Percentiles rank a stretch among this genome's conserved stretches.
Conservation (phyloP, 2,113 vertebrate genomes). For the Psilopsiagon aurifrons region DNA sequence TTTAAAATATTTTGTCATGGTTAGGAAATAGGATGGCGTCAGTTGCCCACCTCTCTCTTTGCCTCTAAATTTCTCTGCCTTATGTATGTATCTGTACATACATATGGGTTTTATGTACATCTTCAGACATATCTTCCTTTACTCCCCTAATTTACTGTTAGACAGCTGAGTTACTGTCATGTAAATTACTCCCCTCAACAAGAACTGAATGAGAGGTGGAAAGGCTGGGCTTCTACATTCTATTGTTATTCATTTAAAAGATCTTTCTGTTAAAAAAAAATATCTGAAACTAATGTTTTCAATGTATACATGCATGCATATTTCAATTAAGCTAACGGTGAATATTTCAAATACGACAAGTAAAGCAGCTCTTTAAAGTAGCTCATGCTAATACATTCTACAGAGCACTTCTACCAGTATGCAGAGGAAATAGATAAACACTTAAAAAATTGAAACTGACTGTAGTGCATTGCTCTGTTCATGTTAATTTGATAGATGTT, state of each 20-base stretch:
- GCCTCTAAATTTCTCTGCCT: not conserved
- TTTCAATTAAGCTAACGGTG: not conserved
- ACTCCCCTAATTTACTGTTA: not conserved
- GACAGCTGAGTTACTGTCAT: not conserved
- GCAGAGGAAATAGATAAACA: not conserved
- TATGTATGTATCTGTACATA: not conserved
- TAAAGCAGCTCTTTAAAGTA: not conserved
- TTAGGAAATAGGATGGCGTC: not conserved
- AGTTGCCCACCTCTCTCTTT: not conserved
- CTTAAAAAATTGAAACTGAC: not conserved
- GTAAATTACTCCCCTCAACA: not conserved
- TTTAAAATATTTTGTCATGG: not conserved
- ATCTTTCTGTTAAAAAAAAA: not conserved
- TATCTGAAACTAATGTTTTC: not conserved
- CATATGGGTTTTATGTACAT: not conserved
- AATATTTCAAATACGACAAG: not conserved
- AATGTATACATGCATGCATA: not conserved
- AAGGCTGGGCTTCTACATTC: not conserved
- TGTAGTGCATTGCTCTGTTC: not conserved
- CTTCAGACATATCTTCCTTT: not conserved
- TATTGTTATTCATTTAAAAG: not conserved
- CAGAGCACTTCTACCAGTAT: not conserved
- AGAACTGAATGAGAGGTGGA: not conserved
- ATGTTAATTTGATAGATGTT: not conserved
- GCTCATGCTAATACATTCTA: not conserved